phyloP scores from a whole-genome alignment of 2,888 invertebrate genomes.

The Andrena chrysosceles region DNA sequence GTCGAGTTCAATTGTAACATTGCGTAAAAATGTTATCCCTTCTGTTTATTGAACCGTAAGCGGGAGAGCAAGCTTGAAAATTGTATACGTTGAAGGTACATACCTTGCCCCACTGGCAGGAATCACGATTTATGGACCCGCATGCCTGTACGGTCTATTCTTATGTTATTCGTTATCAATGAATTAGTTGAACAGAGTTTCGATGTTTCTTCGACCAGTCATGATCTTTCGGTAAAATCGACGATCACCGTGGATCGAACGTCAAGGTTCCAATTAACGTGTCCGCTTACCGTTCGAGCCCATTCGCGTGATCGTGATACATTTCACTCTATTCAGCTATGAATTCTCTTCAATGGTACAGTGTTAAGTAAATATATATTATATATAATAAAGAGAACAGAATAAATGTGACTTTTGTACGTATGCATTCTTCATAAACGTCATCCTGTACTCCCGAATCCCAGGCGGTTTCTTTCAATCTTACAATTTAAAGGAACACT shows the following conservation, averaged over 20 bases:
- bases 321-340: slow-evolving; percentile 74
- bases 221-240: slow-evolving; percentile 64
- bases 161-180: slow-evolving; percentile 50
- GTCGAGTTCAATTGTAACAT: slow-evolving; percentile 23
- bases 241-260: slow-evolving; percentile 65
- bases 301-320: slow-evolving; percentile 59
- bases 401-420: slow-evolving; percentile 75
- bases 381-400: slow-evolving; percentile 78
- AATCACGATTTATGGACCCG: slow-evolving; percentile 27
- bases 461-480: background rate
- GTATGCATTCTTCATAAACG: slow-evolving; percentile 36
- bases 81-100: slow-evolving; percentile 35
- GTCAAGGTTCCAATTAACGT: slow-evolving; percentile 39
- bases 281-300: slow-evolving; percentile 31
- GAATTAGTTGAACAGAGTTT: slow-evolving; percentile 55
- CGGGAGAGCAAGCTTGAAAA: slow-evolving; percentile 24
- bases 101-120: slow-evolving; percentile 23
- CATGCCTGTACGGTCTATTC: slow-evolving; percentile 43
- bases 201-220: slow-evolving; percentile 38
- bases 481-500: background rate
- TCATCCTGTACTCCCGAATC: slow-evolving; percentile 21
- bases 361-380: slow-evolving; percentile 76
- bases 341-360: slow-evolving; percentile 77
- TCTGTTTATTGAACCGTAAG: slow-evolving; percentile 15
- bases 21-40: background rate